Evolutionary conservation across 2,797 vertebrate species (phyloP).

Genomic region (Petrocephalus schoutedeni): DNA sequence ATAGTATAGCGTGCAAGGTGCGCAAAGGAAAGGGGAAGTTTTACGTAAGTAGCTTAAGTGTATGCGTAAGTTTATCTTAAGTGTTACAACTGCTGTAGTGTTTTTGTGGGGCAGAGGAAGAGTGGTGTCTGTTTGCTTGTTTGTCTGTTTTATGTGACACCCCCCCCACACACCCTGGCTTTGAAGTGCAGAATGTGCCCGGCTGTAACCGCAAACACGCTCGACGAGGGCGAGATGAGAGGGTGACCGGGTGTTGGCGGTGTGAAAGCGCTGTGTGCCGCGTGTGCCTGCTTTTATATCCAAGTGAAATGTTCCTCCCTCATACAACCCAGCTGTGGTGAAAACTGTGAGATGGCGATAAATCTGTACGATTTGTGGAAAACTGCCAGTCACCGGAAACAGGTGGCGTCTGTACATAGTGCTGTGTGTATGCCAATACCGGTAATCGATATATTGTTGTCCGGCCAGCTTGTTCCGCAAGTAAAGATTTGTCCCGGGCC

Average conservation of each 20-base stretch:
- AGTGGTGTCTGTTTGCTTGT: background rate
- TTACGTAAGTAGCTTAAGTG: background rate
- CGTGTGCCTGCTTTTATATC: background rate
- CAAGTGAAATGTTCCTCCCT: too few species aligned
- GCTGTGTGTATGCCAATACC: too few species aligned
- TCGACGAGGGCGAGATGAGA: background rate
- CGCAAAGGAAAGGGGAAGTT: too few species aligned
- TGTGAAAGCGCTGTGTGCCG: background rate
- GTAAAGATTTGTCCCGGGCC: too few species aligned
- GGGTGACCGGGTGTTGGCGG: background rate
- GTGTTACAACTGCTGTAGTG: background rate
- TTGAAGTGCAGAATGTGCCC: background rate
- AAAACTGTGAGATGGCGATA: too few species aligned
- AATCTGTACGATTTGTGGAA: too few species aligned
- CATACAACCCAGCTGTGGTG: too few species aligned
- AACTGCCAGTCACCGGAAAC: too few species aligned
- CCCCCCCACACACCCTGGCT: background rate
- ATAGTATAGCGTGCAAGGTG: background rate
- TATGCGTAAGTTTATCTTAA: background rate
- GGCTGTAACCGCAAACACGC: background rate
- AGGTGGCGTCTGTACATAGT: too few species aligned
- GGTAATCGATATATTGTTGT: too few species aligned
- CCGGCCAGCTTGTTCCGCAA: too few species aligned
- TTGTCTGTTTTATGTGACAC: background rate
- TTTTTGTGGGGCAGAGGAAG: background rate